Evolutionary conservation across 2,888 invertebrate genomes (phyloP).

Genomic region (Mythimna ferrago): DNA sequence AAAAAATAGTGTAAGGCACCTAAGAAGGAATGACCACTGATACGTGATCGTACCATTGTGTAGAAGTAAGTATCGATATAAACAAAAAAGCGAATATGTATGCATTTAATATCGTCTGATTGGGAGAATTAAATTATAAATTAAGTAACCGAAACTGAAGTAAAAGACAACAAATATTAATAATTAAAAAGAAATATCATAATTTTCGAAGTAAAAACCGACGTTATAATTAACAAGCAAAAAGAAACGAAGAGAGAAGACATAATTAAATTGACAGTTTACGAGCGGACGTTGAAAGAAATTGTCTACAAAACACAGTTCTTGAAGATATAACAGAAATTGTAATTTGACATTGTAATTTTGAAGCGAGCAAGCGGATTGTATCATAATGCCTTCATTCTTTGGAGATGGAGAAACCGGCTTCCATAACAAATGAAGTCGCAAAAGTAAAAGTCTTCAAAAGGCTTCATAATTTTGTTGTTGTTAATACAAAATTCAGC

Average conservation of each 20-base stretch:
- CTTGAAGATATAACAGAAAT: conserved; percentile 36
- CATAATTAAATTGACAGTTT: conserved; percentile 52
- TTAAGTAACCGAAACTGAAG: not conserved
- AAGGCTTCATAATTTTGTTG: conserved; percentile 44
- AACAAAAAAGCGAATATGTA: too few species aligned
- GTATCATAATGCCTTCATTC: conserved; percentile 35
- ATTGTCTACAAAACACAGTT: conserved; percentile 33
- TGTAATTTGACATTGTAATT: conserved; percentile 58
- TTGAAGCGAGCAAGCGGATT: conserved; percentile 42
- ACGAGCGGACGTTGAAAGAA: conserved; percentile 42
- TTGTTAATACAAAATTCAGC: conserved; percentile 39
- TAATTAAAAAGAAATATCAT: conserved; percentile 9
- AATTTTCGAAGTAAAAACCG: conserved; percentile 5
- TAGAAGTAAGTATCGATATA: too few species aligned
- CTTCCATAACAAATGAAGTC: conserved; percentile 40
- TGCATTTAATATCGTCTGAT: too few species aligned
- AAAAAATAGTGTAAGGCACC: too few species aligned
- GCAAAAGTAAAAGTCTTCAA: conserved; percentile 44
- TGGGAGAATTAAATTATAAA: too few species aligned
- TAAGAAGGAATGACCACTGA: too few species aligned
- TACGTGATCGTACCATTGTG: too few species aligned
- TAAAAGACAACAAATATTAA: not conserved
- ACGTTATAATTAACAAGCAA: conserved; percentile 34
- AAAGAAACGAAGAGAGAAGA: conserved; percentile 13
- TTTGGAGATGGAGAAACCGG: conserved; percentile 24